Base-by-base conservation (phyloP, 2,797 vertebrate species). In the Sitta carolinensis region DNA sequence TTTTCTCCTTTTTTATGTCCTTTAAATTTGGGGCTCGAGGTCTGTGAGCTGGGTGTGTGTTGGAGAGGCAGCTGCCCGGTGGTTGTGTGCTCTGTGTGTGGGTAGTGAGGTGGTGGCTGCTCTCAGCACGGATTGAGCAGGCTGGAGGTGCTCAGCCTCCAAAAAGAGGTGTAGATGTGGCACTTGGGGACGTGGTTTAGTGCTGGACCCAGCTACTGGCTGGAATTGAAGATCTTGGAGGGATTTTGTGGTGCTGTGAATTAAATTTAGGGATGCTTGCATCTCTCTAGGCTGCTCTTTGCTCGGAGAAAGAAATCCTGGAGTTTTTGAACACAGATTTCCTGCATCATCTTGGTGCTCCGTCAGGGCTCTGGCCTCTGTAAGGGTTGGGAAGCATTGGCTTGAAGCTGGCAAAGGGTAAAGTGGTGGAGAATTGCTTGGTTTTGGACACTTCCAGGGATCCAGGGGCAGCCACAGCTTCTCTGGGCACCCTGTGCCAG, bases 221-320 rank as follows among this genome's bases (percentile, higher is more conserved):
- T 12, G 26, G 36, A 32, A 26, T 84, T 0, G 0, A 30, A 30
- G 43, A 3, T 22, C 17, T 32, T 32, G 6, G 38, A 58, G 36
- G 27, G 36, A 9, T 50, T 84, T 67, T 36, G 4, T 14, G 34
- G 7, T 66, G 51, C 59, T 57, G 43, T 18, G 36, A 63, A 40
- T 59, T 47, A 30, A 74, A 21, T 18, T 4, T 5, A 52, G 70
- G 48, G 43, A 20, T 66, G 48, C 30, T n/a, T 45, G 50, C 11
- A 1, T 48, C 50, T 74, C 2, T 3, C 22, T 11, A 16, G 57
- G 43, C 29, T 69, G 51, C n/a, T 57, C 42, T 80, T 38, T 19
- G 43, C 62, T 48, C 48, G 10, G 55, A 42, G 62, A 45, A 67
- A 26, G 30, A 17, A 20, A 15, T 77, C 22, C 29, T 34, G 42